These are phyloP conservation scores for Glandiceps talaboti DNA, from an alignment of 53 echinoderm and acorn worm genomes.

Conservation along the genomic window DNA sequence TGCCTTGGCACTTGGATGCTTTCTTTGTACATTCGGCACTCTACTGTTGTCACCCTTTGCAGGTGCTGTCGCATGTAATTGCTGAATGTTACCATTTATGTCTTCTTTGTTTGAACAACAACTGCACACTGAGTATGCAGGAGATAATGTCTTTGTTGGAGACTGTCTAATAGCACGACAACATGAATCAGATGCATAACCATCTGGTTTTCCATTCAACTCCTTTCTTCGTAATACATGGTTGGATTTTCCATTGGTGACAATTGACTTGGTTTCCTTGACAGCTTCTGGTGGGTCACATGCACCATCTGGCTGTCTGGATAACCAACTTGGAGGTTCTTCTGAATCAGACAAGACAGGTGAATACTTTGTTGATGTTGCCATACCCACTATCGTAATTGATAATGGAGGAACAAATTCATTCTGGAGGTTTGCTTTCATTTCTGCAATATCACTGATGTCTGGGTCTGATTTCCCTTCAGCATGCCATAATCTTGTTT, in stretches of 20 bases:
- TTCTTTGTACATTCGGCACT: neutral
- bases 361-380: neutral
- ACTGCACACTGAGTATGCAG: neutral
- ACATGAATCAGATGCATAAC: neutral
- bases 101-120: neutral
- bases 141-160: neutral
- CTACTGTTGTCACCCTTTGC: neutral
- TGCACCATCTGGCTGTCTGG: constrained; percentile 74
- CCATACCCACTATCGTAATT: neutral
- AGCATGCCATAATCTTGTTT: neutral
- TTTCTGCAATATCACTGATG: neutral
- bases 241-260: neutral
- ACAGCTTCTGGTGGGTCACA: constrained; percentile 18
- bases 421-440: neutral
- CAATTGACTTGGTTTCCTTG: constrained; percentile 29
- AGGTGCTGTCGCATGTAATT: neutral
- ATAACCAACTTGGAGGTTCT: constrained; percentile 19
- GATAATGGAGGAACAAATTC: neutral
- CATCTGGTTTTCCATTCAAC: neutral
- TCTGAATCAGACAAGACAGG: neutral
- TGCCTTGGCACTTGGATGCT: neutral
- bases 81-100: neutral
- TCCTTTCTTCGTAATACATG: neutral
- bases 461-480: neutral
- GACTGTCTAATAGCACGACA: neutral